Base-by-base conservation (phyloP, 92 coral and sea anemone genomes). In the Meandrina meandrites region DNA sequence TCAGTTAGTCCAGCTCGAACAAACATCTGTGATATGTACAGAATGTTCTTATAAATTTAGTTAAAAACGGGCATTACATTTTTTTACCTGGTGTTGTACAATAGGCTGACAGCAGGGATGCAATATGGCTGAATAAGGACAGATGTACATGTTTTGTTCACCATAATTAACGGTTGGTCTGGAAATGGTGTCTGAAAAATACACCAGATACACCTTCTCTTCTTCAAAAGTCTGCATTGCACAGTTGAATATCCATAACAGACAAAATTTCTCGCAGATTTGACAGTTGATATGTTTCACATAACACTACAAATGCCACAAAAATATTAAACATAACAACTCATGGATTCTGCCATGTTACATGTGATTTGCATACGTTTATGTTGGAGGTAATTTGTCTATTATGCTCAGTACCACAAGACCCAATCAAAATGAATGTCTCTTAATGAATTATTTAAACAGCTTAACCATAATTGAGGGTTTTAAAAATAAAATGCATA, bases 171-270 rank as follows among this genome's bases (percentile, higher is more conserved):
- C 14, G 35, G 82, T 21, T 56, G 76, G 32, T 12, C 88, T 85
- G 88, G 81, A 62, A 85, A 85, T 85, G 82, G 83, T 85, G 88
- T 77, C 88, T 42, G 83, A 76, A 10, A 77, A 85, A 71, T 56
- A 83, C 47, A 85, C 76, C 28, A 76, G 8, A 9, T 76, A 76
- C 11, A 62, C 24, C 8, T 78, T 64, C 35, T 78, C 88, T 5
- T 85, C 77, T 48, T 77, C 82, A 77, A 77, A 30, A 30, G 32
- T 10, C 30, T 76, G 82, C 75, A 73, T 73, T 2, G 30, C 62
- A 72, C 83, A 78, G 31, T 60, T 18, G 45, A 40, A 22, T 28
- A 53, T 67, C 76, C 88, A 85, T 47, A 47, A 42, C 81, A 62
- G 28, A n/a, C 3, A 16, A 34, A 66, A 3, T 73, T 8, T 57